phyloP scores from a whole-genome alignment of 2,797 vertebrate species.

The Darevskia mixta region DNA sequence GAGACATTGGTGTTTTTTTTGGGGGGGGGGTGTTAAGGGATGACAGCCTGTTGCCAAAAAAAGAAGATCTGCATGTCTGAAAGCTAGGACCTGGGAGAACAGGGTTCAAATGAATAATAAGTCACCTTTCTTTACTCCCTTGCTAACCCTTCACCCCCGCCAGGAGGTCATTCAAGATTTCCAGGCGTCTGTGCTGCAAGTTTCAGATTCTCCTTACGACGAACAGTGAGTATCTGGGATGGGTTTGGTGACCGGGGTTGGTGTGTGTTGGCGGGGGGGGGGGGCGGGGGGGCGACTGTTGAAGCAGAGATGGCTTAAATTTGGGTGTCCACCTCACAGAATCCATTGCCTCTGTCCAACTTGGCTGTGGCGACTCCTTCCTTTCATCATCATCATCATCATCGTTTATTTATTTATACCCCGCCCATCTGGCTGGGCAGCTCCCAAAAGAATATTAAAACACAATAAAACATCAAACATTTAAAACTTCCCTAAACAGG shows the following conservation, averaged over 20 bases:
- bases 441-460: no score
- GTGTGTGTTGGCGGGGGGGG: neutral
- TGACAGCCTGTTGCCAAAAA: neutral
- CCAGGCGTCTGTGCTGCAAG: slow-evolving; percentile 84
- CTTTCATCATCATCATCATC: no score
- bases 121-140: neutral
- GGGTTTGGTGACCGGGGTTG: neutral
- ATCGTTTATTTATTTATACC: no score
- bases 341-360: neutral
- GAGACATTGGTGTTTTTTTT: no score
- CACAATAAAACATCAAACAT: no score
- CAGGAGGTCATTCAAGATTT: slow-evolving; percentile 88
- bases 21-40: neutral
- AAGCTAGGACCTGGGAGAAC: no score
- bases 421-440: no score
- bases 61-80: no score
- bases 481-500: no score
- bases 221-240: slow-evolving; percentile 80
- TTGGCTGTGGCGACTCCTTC: no score
- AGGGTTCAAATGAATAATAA: neutral
- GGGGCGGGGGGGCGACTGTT: neutral
- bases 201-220: slow-evolving; percentile 84
- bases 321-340: no score
- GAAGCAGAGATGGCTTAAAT: neutral
- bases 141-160: neutral